These are phyloP conservation scores for Aethes cnicana DNA, from an alignment of 2,888 invertebrate genomes.

Conservation along the genomic window DNA sequence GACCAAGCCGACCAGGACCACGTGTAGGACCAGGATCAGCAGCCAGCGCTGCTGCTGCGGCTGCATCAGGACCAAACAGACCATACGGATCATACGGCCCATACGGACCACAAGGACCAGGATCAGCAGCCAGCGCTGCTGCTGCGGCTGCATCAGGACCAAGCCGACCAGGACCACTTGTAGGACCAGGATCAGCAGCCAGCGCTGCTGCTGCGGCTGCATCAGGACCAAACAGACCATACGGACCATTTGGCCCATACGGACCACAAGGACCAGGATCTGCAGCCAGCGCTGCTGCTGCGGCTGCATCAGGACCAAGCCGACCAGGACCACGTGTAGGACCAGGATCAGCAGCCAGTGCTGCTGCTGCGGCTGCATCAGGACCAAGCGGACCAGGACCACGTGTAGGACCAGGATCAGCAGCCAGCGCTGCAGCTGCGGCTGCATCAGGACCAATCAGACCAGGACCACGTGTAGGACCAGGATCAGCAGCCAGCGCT, in stretches of 20 bases:
- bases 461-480: slow-evolving; percentile 13
- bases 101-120: slow-evolving; percentile 2
- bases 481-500: background rate
- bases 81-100: background rate
- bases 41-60: background rate
- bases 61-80: background rate
- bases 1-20: slow-evolving; percentile 7
- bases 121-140: too few species aligned
- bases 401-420: slow-evolving; percentile 5
- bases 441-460: background rate
- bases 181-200: slow-evolving; percentile 19
- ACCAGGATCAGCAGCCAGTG: slow-evolving; percentile 2
- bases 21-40: slow-evolving; percentile 9
- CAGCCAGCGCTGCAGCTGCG: background rate
- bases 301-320: slow-evolving; percentile 1
- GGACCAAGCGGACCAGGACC: slow-evolving; percentile 3
- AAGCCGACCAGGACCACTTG: slow-evolving; percentile 1
- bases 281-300: background rate
- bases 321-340: slow-evolving; percentile 2
- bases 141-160: too few species aligned
- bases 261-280: background rate
- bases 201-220: slow-evolving; percentile 23
- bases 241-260: too few species aligned
- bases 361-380: background rate
- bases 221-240: background rate